phyloP scores from a whole-genome alignment of 1,140 invertebrate species.

The Aphidius ervi region DNA sequence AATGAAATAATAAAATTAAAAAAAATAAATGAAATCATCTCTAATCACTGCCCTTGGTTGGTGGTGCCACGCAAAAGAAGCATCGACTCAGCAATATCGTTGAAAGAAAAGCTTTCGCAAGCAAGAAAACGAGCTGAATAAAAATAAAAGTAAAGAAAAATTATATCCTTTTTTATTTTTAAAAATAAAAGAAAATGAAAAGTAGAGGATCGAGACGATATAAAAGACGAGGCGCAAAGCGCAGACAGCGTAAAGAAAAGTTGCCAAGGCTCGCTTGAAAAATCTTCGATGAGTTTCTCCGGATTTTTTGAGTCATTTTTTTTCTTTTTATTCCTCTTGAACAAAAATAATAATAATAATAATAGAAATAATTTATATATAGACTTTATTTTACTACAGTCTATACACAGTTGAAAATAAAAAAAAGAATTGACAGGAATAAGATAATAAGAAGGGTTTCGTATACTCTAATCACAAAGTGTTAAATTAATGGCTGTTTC shows the following conservation, averaged over 20 bases:
- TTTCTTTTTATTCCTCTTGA: neutral
- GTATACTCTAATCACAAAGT: conserved; percentile 8
- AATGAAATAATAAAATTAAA: conserved; percentile 17
- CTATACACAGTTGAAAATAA: neutral
- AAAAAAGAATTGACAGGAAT: neutral
- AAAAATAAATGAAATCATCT: conserved; percentile 36
- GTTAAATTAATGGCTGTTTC: conserved; percentile 8
- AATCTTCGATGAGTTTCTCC: conserved; percentile 14
- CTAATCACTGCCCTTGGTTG: conserved; percentile 35
- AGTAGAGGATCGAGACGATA: neutral
- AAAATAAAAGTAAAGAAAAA: conserved; percentile 2
- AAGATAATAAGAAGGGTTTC: too few relatives aligned
- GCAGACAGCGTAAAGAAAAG: conserved; percentile 12
- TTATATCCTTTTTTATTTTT: neutral
- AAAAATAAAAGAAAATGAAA: neutral
- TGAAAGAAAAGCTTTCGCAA: conserved; percentile 16
- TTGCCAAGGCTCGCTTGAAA: conserved; percentile 13
- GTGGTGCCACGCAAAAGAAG: conserved; percentile 22
- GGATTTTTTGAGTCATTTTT: conserved; percentile 3
- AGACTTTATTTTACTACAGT: neutral
- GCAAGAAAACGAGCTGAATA: neutral
- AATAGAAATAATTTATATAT: neutral
- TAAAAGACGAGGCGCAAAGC: neutral
- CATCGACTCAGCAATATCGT: conserved; percentile 23
- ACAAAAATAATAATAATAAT: too few relatives aligned